These are phyloP conservation scores for Steinernema feltiae DNA, from an alignment of 1,140 invertebrate species.

Conservation along the genomic window DNA sequence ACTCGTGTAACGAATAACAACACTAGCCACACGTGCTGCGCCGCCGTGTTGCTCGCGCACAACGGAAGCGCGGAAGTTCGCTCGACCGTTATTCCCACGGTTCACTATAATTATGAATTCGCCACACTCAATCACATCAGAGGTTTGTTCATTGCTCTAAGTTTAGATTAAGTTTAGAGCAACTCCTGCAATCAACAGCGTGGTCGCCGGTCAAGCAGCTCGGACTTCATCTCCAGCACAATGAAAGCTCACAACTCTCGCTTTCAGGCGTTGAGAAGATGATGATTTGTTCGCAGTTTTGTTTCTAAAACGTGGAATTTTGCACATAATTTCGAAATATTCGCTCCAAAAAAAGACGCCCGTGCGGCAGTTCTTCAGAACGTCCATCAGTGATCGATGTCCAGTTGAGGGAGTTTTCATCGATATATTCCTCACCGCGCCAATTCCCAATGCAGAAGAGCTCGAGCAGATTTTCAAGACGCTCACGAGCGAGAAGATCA, in stretches of 20 bases:
- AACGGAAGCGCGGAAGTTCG: background rate
- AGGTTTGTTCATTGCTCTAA: too few relatives aligned
- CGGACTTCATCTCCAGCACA: background rate
- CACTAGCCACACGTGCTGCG: background rate
- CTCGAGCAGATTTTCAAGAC: slow-evolving; percentile 17
- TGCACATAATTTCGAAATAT: background rate
- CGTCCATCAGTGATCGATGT: background rate
- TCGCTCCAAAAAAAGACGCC: background rate
- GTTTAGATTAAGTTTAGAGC: background rate
- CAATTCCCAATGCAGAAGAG: slow-evolving; percentile 20
- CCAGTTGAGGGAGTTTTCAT: slow-evolving; percentile 6
- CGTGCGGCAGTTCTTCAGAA: background rate
- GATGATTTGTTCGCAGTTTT: background rate
- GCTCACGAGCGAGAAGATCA: slow-evolving; percentile 38
- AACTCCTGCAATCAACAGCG: background rate
- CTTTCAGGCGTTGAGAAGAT: background rate
- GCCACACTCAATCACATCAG: background rate
- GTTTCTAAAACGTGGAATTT: background rate
- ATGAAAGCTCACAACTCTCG: background rate
- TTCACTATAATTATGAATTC: slow-evolving; percentile 3
- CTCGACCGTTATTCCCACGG: background rate
- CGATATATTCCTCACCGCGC: slow-evolving; percentile 28
- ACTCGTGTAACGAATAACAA: background rate
- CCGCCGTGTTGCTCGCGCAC: background rate
- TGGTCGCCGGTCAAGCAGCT: background rate